Percentiles rank a stretch among this genome's conserved stretches.
Conservation (phyloP, 2,888 invertebrate species). For the Andricus curvator region DNA sequence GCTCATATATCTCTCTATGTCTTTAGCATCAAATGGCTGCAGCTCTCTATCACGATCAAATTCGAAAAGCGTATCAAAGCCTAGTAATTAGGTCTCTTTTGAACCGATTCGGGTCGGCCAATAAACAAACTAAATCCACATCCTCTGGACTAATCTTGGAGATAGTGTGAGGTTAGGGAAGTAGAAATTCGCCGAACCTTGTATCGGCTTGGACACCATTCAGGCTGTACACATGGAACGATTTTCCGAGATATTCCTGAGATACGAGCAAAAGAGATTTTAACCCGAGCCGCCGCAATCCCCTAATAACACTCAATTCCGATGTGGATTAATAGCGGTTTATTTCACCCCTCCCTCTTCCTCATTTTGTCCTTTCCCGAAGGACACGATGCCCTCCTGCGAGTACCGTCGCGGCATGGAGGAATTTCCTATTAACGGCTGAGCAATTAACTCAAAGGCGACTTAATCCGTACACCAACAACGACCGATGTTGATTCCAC, state of each 20-base stretch:
- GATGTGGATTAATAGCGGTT: conserved; percentile 78
- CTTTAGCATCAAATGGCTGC: not conserved
- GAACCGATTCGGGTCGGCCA: conserved; percentile 43
- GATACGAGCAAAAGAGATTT: conserved; percentile 74
- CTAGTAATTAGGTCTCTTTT: conserved; percentile 45
- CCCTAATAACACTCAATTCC: conserved; percentile 78
- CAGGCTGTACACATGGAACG: conserved; percentile 58
- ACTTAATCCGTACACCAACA: conserved; percentile 55
- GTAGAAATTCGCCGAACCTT: conserved; percentile 4
- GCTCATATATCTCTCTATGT: not conserved
- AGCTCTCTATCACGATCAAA: not conserved
- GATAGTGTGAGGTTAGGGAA: conserved; percentile 59
- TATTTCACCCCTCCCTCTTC: conserved; percentile 63
- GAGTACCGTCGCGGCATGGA: conserved; percentile 47
- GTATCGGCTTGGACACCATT: conserved; percentile 32
- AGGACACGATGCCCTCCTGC: conserved; percentile 27
- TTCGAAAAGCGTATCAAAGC: conserved; percentile 35
- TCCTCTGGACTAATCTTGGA: conserved; percentile 71
- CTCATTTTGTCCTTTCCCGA: conserved; percentile 26
- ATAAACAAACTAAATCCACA: conserved; percentile 70
- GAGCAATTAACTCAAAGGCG: conserved; percentile 65
- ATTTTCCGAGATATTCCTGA: conserved; percentile 72
- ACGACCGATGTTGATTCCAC: not conserved
- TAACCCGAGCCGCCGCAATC: conserved; percentile 75
- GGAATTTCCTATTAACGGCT: conserved; percentile 68